Conservation (phyloP, 2,113 vertebrate genomes). For the Entomyzon cyanotis region DNA sequence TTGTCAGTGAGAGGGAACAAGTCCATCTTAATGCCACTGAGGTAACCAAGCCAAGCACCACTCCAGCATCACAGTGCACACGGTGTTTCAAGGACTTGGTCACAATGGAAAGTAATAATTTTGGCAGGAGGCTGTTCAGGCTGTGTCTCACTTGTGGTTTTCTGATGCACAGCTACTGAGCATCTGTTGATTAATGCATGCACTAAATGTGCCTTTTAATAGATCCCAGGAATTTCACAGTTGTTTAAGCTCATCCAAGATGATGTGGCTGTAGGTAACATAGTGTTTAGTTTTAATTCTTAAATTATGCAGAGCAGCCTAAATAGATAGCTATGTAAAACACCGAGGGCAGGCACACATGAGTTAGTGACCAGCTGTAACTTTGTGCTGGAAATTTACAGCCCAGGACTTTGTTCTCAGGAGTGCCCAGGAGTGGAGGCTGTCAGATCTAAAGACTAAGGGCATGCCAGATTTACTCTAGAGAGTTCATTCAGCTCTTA, state of each 20-base stretch:
- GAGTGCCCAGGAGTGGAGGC: neutral
- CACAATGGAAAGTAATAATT: neutral
- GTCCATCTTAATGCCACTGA: neutral
- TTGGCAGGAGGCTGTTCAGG: neutral
- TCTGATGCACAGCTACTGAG: constrained; percentile 15
- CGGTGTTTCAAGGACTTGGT: neutral
- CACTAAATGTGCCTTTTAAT: constrained; percentile 18
- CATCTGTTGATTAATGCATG: constrained; percentile 36
- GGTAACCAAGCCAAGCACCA: neutral
- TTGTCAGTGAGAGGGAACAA: neutral
- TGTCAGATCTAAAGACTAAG: neutral
- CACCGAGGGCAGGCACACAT: neutral
- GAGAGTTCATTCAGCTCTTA: neutral
- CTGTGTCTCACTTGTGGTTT: constrained; percentile 44
- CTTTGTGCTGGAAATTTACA: neutral
- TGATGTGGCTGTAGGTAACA: constrained; percentile 53
- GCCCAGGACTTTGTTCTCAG: neutral
- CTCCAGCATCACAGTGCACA: neutral
- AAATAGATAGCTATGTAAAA: neutral
- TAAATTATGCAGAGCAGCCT: constrained; percentile 28
- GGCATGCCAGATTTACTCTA: neutral
- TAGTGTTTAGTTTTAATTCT: constrained; percentile 47
- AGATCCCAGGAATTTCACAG: constrained; percentile 33
- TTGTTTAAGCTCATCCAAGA: constrained; percentile 34
- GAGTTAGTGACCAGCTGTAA: constrained; percentile 3